Base-by-base conservation (phyloP, 2,797 vertebrate species). In the Enoplosus armatus region DNA sequence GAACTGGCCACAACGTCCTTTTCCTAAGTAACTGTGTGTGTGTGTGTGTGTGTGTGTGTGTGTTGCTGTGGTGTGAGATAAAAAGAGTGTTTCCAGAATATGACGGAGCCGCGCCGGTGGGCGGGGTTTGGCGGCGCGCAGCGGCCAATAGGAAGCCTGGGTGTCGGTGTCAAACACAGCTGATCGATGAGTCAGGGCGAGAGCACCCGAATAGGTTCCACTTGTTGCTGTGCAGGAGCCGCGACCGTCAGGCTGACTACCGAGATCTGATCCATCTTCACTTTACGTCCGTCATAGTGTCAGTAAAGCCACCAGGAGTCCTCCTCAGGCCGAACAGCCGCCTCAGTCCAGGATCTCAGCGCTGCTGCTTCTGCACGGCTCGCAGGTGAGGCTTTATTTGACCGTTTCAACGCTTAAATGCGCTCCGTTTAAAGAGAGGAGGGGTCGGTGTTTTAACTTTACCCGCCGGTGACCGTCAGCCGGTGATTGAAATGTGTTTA, bases 161-260 rank as follows among this genome's bases (percentile, higher is more conserved):
- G 10, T 18, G 43, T 56, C 4, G 5, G 39, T 26, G 85, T 73
- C 75, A 33, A 26, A 48, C 51, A 55, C 90, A 90, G 90, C 90
- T 91, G 90, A 89, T 89, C 69, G 81, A 37, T 83, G 89, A 86
- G 75, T 89, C 85, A 73, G 60, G 41, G 50, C 45, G 20, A 16
- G 45, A 43, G 63, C 26, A 20, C 64, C 71, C 2, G 50, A 55
- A 22, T 37, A 43, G 56, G 27, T 60, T n/a, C 24, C 79, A 92
- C 91, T 91, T 93, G 92, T 93, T 91, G 91, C 91, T 45, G 88
- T 85, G 87, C 86, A 83, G 72, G 74, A 83, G 79, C 60, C 0
- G 61, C n/a, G 73, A 39, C 3, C 63, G 39, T 31, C 80, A 60
- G 47, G 56, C 69, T 8, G 66, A 60, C 14, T 12, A 35, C 58